Conservation (phyloP, 1,140 invertebrate species). For the Halictus rubicundus region DNA sequence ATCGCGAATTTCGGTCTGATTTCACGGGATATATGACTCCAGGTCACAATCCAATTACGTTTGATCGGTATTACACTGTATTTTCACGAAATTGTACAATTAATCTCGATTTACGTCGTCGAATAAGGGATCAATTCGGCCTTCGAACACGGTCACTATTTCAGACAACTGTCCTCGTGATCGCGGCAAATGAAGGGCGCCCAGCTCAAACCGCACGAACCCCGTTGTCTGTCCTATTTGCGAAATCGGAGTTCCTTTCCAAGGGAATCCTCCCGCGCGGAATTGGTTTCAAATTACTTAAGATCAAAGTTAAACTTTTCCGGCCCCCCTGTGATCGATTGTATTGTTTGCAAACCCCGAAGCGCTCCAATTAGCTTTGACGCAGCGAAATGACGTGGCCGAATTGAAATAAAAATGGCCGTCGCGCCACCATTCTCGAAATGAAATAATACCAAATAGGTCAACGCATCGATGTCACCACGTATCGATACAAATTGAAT, state of each 20-base stretch:
- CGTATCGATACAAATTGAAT: neutral
- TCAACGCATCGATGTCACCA: neutral
- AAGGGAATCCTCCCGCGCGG: neutral
- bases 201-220: neutral
- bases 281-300: constrained; percentile 15
- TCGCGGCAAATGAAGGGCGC: neutral
- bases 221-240: neutral
- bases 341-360: neutral
- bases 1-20: too few relatives aligned
- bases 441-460: neutral
- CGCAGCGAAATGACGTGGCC: neutral
- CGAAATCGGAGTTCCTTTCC: neutral
- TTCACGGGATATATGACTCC: too few relatives aligned
- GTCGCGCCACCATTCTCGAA: neutral
- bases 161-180: neutral
- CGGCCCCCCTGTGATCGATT: neutral
- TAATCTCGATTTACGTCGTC: neutral
- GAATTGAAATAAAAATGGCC: constrained; percentile 6
- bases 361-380: constrained; percentile 11
- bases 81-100: neutral
- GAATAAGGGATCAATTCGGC: constrained; percentile 8
- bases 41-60: neutral
- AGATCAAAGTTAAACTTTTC: constrained; percentile 24
- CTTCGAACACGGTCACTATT: neutral
- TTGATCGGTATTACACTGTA: neutral